Percentiles rank a stretch among this genome's conserved stretches.
Evolutionary conservation across 2,113 vertebrate species (phyloP).

Genomic region (Chunga burmeisteri): DNA sequence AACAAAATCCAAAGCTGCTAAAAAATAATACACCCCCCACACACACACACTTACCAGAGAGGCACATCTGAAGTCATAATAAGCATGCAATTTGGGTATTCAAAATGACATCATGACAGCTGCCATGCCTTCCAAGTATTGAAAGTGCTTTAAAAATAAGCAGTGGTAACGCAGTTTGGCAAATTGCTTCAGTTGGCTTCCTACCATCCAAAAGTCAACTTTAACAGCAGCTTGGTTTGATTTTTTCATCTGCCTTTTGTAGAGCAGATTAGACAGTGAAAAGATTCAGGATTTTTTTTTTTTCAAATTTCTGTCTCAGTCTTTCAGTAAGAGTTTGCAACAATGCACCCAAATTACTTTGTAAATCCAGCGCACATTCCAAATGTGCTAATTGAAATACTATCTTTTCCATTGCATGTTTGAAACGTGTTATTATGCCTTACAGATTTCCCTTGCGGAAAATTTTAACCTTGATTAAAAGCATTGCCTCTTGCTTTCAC

Average conservation of each 20-base stretch:
- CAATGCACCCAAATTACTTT: slow-evolving; percentile 18
- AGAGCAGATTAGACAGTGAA: slow-evolving; percentile 14
- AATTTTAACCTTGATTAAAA: neutral
- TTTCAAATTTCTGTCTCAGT: neutral
- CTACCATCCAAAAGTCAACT: slow-evolving; percentile 36
- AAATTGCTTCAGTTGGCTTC: slow-evolving; percentile 52
- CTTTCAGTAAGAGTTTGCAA: slow-evolving; percentile 11
- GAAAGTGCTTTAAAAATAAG: slow-evolving; percentile 57
- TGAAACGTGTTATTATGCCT: neutral
- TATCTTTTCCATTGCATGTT: neutral
- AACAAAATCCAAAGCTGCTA: slow-evolving; percentile 36
- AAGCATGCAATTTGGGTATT: slow-evolving; percentile 44
- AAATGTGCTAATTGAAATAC: neutral
- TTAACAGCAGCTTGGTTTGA: slow-evolving; percentile 29
- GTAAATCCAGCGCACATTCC: neutral
- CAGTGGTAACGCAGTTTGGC: slow-evolving; percentile 15
- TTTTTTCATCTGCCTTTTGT: slow-evolving; percentile 49
- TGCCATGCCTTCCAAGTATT: slow-evolving; percentile 36
- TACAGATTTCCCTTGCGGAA: neutral
- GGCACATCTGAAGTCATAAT: slow-evolving; percentile 42
- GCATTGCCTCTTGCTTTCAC: neutral
- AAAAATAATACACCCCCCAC: neutral
- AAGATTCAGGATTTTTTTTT: neutral
- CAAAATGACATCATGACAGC: slow-evolving; percentile 47
- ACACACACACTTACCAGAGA: neutral